Conservation (phyloP, 2,888 invertebrate species). For the Lochmaea crataegi region DNA sequence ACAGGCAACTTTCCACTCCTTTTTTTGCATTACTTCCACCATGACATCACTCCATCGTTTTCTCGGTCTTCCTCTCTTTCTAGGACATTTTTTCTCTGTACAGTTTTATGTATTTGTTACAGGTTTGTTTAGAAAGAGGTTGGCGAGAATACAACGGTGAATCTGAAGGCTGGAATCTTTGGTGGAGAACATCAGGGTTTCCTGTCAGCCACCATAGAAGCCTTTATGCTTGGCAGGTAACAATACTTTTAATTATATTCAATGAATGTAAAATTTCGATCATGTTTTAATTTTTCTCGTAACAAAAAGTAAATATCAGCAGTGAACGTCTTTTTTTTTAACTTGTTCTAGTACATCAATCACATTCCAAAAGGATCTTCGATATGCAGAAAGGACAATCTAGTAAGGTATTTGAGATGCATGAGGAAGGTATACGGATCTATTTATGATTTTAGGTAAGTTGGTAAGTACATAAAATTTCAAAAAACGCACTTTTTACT, state of each 20-base stretch:
- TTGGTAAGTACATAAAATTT: too few relatives aligned
- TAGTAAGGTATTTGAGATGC: conserved; percentile 81
- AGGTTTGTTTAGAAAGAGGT: conserved; percentile 83
- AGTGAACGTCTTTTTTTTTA: too few relatives aligned
- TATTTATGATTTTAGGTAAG: conserved; percentile 85
- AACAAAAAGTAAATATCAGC: too few relatives aligned
- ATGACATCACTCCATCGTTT: too few relatives aligned
- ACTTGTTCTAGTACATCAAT: conserved; percentile 74
- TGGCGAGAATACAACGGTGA: conserved; percentile 81
- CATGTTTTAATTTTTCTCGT: too few relatives aligned
- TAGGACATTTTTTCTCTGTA: too few relatives aligned
- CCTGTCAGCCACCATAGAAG: conserved; percentile 73
- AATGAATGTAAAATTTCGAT: too few relatives aligned
- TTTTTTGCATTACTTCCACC: too few relatives aligned
- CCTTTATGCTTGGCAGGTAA: conserved; percentile 78
- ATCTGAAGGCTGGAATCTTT: conserved; percentile 82
- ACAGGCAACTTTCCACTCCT: too few relatives aligned
- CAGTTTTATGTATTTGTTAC: neutral
- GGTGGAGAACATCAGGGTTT: conserved; percentile 87
- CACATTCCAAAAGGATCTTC: conserved; percentile 86
- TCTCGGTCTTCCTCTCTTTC: too few relatives aligned
- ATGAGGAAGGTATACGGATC: conserved; percentile 85
- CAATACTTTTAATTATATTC: neutral
- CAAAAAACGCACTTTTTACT: too few relatives aligned
- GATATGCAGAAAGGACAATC: conserved; percentile 86